These are phyloP conservation scores for Sphyrna mokarran DNA, from an alignment of 2,113 vertebrate genomes.

Conservation along the genomic window DNA sequence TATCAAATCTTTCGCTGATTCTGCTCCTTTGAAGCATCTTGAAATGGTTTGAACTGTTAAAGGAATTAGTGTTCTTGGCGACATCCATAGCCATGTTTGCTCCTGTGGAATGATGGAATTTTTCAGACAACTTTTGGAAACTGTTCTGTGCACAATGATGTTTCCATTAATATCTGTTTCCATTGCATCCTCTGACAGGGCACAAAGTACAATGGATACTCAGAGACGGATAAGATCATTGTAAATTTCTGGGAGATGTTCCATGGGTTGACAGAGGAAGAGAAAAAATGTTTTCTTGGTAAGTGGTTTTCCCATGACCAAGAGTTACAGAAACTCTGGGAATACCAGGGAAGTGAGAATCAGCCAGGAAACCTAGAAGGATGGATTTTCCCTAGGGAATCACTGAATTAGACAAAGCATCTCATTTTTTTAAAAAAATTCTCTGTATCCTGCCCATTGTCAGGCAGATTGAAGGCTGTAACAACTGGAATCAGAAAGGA, in stretches of 20 bases:
- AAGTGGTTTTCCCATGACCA: slow-evolving; percentile 25
- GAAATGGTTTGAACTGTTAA: too few species aligned
- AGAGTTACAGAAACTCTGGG: background rate
- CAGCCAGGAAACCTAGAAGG: background rate
- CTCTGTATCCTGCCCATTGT: background rate
- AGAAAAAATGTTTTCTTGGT: slow-evolving; percentile 58
- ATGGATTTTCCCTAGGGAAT: background rate
- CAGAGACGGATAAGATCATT: slow-evolving; percentile 46
- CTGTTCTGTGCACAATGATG: background rate
- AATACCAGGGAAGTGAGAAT: background rate
- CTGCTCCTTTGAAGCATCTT: too few species aligned
- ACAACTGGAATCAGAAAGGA: background rate
- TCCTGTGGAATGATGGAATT: background rate
- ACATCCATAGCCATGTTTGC: background rate
- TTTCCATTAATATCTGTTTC: background rate
- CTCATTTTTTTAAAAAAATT: background rate
- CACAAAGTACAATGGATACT: fast-evolving
- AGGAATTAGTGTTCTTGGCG: too few species aligned
- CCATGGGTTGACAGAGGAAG: slow-evolving; percentile 49
- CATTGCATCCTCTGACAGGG: slow-evolving; percentile 44
- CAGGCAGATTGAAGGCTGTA: background rate
- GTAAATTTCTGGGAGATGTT: slow-evolving; percentile 58
- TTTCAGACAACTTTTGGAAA: background rate
- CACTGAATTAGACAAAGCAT: background rate
- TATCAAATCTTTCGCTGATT: too few species aligned